Evolutionary conservation across 2,888 invertebrate genomes (phyloP), one percentile per base, ranked within the genome.

Genomic region (Drosophila greeni): DNA sequence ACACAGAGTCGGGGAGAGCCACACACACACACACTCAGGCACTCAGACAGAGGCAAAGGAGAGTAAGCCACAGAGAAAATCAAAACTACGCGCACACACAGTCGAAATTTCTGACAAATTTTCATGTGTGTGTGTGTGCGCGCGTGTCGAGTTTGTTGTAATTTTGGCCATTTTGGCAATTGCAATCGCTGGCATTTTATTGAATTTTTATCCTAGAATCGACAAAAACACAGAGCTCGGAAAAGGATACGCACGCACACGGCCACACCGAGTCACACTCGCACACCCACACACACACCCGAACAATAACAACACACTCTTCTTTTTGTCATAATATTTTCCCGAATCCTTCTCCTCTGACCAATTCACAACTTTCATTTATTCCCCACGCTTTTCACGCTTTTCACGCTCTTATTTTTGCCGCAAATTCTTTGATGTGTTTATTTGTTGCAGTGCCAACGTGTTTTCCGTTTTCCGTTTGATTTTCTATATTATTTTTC

Each of bases 11-110:
- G 20, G 52, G 26, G 52, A 56, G 36, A 56, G 55, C 23, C 54
- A 70, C 61, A 58, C 58, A 62, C 40, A 66, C 66, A 67, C 49
- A 39, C 20, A 47, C 69, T 67, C 65, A 54, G 55, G 36, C 64
- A 79, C 76, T 5, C 3, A 26, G 43, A 18, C 26, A 29, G 43
- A 29, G 43, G 16, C 43, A 29, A 29, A 23, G 67, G 65, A 76
- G 76, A 83, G 75, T 70, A 77, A 85, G 83, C 81, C 84, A 85
- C 76, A 81, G 82, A 80, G 77, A 84, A 80, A 80, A 80, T 82
- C 83, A 80, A 80, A 80, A 84, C 85, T 78, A 84, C 78, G 84
- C 85, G 81, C 83, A 74, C 76, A 79, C 75, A 82, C 66, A 73
- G 71, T 68, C 39, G 75, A 62, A 62, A 66, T 65, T 64, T 66